Evolutionary conservation across 2,888 invertebrate species (phyloP).

Genomic region (Xylocampa areola): DNA sequence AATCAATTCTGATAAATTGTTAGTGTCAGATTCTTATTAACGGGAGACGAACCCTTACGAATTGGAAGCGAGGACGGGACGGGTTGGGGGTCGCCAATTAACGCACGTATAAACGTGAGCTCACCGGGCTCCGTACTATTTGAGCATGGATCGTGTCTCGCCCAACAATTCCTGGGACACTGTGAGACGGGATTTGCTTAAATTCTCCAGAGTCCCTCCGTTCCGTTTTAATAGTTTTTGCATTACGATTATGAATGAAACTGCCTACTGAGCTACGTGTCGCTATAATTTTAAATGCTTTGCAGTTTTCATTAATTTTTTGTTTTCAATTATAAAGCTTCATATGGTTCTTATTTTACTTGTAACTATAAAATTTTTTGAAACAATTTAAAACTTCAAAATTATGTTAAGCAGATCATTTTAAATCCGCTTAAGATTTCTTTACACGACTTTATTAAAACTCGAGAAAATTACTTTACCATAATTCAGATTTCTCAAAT

Average conservation of each 20-base stretch:
- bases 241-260: constrained; percentile 52
- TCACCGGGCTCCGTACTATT: constrained; percentile 59
- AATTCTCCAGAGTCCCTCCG: constrained; percentile 49
- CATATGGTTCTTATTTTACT: too few species aligned
- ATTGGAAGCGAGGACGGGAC: constrained; percentile 40
- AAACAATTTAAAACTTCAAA: constrained; percentile 1
- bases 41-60: constrained; percentile 53
- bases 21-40: constrained; percentile 61
- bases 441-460: background rate
- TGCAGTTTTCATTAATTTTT: background rate
- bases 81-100: constrained; percentile 62
- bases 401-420: constrained; percentile 5
- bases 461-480: constrained; percentile 5
- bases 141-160: constrained; percentile 57
- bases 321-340: too few species aligned
- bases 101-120: constrained; percentile 65
- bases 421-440: constrained; percentile 4
- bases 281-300: constrained; percentile 1
- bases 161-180: constrained; percentile 42
- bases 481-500: constrained; percentile 20
- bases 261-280: constrained; percentile 20
- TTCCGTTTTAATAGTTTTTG: constrained; percentile 54
- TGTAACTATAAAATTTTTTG: background rate
- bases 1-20: constrained; percentile 58
- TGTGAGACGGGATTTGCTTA: constrained; percentile 58